Base-by-base conservation (phyloP, 2,113 vertebrate species). In the Lycocorax pyrrhopterus region DNA sequence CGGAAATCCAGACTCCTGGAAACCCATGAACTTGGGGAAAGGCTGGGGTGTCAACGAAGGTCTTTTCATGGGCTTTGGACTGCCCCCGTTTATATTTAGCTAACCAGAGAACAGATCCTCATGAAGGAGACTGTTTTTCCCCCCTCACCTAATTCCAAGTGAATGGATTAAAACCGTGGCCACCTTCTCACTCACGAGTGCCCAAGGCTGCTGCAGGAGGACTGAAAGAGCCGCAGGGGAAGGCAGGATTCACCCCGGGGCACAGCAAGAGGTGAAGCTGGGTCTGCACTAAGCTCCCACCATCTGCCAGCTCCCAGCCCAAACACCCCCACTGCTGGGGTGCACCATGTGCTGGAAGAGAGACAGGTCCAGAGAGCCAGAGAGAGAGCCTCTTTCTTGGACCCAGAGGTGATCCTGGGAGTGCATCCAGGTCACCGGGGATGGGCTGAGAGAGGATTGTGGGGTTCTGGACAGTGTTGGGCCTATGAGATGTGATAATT, bases 41-140 rank as follows among this genome's bases (percentile, higher is more conserved):
- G 32, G n/a, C 37, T 22, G 13, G 6, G 3, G 26, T 20, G 5
- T 11, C 55, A 84, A 2, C 20, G 10, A 52, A 25, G 41, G 9
- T 4, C 19, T 53, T 64, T 15, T 21, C n/a, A 43, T 2, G 26
- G 16, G 20, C 35, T 43, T 35, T 35, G 37, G 20, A 27, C 12
- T 3, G 1, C 7, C 27, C 27, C 7, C 15, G 27, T 79, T 75
- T 62, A 4, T 6, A 30, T 12, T 58, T 0, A 60, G 10, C 52
- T 35, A 39, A 46, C 5, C 60, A 58, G 43, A 63, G 83, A 58
- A 33, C 23, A 59, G 13, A 52, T 68, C 12, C 5, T 19, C 32
- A 35, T 5, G 11, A 46, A 89, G 41, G 9, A 37, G 5, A 21
- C 9, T 13, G 0, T 30, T 27, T 7, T 32, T 2, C 1, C 8